Base-by-base conservation (phyloP, 2,113 vertebrate species). In the Paramisgurnus dabryanus region DNA sequence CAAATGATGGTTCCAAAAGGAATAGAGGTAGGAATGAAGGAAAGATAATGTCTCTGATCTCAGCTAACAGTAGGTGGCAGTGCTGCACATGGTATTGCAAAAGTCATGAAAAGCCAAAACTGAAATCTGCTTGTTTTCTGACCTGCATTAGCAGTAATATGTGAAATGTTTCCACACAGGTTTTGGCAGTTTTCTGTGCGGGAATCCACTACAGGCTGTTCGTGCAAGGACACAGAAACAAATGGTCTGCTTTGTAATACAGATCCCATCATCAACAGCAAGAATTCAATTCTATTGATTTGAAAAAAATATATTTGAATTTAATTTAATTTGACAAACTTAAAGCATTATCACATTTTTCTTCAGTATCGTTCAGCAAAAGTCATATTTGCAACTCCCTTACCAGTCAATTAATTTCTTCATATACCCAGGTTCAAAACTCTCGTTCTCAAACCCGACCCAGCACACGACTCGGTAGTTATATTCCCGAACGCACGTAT, bases 151-250 rank as follows among this genome's bases (percentile, higher is more conserved):
- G 67, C 86, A 76, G 40, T 74, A 0, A 11, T 41, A 79, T 50
- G 13, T 80, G n/a, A 65, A 84, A 2, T 87, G 83, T 90, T 85
- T 86, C 77, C 80, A 22, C 82, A 99, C 82, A 99, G 98, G 96
- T 64, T 84, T 94, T 2, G 57, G 93, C 40, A 93, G 86, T 8
- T 91, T 96, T 60, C 55, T 91, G 61, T 98, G 96, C 87, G 97
- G 98, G 63, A 98, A 98, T 85, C 96, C 96, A 0, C 91, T 94
- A 79, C 93, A 93, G 88, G 96, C 93, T 57, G 91, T 98, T 39
- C 83, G 87, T 53, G 93, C 91, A 12, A 91, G 91, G n/a, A 92
- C 92, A 60, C 91, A 94, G 82, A 95, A 93, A 82, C 72, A 93
- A 60, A 92, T 88, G 89, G 96, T 98, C 39, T 70, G 27, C 13